Conservation (phyloP, 1,140 invertebrate genomes). For the Elysia chlorotica region DNA sequence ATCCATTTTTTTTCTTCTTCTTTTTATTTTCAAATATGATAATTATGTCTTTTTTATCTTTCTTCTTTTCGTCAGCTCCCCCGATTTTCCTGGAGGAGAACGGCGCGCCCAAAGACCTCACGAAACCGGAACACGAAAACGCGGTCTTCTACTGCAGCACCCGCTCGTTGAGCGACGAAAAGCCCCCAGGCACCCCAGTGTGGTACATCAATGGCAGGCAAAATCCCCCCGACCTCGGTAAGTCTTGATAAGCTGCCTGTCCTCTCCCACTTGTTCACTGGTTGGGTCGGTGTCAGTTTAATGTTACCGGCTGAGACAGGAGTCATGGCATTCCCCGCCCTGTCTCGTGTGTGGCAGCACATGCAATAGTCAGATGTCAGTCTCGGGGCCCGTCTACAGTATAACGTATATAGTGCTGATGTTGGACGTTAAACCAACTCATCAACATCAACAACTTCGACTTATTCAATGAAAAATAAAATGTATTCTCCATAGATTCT, state of each 20-base stretch:
- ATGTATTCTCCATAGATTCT: too few relatives aligned
- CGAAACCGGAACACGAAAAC: background rate
- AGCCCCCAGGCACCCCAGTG: background rate
- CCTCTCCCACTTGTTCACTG: too few relatives aligned
- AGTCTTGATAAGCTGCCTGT: background rate
- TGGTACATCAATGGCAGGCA: constrained; percentile 20
- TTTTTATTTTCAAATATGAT: background rate
- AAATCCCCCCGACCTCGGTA: background rate
- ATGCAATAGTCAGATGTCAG: background rate
- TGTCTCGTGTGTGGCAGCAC: background rate
- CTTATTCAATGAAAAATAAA: too few relatives aligned
- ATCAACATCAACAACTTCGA: too few relatives aligned
- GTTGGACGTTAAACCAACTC: too few relatives aligned
- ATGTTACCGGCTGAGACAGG: background rate
- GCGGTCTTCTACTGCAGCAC: constrained; percentile 7
- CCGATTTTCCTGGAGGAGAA: background rate
- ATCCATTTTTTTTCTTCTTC: background rate
- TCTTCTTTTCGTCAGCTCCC: background rate
- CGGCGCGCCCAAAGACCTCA: constrained; percentile 5
- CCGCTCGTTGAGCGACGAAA: constrained; percentile 1
- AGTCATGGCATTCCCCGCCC: background rate
- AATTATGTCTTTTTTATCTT: background rate
- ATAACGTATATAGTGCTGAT: too few relatives aligned
- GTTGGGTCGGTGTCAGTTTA: too few relatives aligned
- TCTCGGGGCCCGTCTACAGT: too few relatives aligned